Percentiles rank a stretch among this genome's conserved stretches.
Conservation (phyloP, 2,888 invertebrate species). For the Osedax frankpressi region DNA sequence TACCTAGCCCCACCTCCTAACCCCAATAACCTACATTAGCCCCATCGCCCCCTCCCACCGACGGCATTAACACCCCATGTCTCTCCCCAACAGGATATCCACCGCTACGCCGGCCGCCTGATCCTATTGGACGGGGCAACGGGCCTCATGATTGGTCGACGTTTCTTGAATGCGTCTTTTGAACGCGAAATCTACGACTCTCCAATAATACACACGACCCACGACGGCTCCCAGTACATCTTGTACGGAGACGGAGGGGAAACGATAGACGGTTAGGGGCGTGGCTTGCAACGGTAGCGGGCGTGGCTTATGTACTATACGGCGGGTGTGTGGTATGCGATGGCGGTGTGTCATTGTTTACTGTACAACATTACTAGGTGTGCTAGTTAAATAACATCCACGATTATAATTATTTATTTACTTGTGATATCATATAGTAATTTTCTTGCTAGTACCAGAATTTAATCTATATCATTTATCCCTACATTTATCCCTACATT, state of each 20-base stretch:
- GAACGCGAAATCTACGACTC: constrained; percentile 39
- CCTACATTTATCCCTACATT: no score
- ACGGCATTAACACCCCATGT: no score
- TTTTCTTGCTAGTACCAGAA: no score
- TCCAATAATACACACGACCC: constrained; percentile 33
- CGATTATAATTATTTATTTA: no score
- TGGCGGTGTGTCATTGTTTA: no score
- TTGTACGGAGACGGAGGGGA: constrained; percentile 42
- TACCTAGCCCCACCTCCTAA: no score
- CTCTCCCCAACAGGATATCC: constrained; percentile 28
- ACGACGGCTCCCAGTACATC: constrained; percentile 33
- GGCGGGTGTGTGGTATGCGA: neutral
- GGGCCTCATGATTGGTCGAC: constrained; percentile 33
- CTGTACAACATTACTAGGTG: no score
- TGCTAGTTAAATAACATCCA: no score
- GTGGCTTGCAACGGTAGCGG: neutral
- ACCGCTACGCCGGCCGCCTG: constrained; percentile 33
- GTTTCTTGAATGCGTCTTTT: constrained; percentile 34
- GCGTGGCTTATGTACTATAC: neutral
- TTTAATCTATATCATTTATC: no score
- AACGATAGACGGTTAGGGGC: constrained; percentile 34
- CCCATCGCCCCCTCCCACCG: no score
- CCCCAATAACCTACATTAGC: no score
- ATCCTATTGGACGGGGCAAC: constrained; percentile 38
- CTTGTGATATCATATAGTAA: no score